A percentile compares a stretch with the other conserved stretches of the same genome.
phyloP scores from a whole-genome alignment of 1,140 invertebrate genomes.

The Heliconius eleuchia region DNA sequence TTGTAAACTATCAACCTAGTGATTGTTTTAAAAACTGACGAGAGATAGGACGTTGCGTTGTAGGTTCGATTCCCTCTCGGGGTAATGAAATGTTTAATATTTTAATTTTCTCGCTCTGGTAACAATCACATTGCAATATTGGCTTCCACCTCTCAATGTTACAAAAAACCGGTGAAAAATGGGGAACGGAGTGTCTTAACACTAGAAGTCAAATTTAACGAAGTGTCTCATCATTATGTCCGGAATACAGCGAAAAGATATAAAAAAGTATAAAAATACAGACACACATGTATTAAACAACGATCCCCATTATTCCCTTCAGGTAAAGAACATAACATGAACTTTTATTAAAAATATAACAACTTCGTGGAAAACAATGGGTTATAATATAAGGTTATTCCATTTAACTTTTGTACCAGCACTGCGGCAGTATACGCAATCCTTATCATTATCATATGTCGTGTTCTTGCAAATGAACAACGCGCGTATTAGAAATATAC shows the following conservation, averaged over 20 bases:
- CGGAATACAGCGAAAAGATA: no score
- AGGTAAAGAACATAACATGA: background rate
- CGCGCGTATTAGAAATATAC: constrained; percentile 47
- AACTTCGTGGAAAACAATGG: constrained; percentile 25
- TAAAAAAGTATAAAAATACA: background rate
- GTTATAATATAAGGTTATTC: constrained; percentile 33
- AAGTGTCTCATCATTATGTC: no score
- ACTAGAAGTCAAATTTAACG: no score
- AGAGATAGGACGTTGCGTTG: no score
- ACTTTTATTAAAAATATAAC: constrained; percentile 9
- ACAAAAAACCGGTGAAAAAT: no score
- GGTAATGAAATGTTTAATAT: no score
- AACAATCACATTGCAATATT: no score
- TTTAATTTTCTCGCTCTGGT: no score
- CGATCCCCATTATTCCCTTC: background rate
- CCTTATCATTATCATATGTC: constrained; percentile 66
- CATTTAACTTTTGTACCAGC: constrained; percentile 37
- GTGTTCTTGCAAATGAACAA: constrained; percentile 55
- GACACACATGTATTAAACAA: background rate
- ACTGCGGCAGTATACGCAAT: constrained; percentile 43
- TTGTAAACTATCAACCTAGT: no score
- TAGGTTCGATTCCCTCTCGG: no score
- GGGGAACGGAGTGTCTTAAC: no score
- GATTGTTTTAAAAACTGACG: background rate
- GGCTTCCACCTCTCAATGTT: no score